Conservation (phyloP, 2,888 invertebrate species). For the Harpalus rubripes region DNA sequence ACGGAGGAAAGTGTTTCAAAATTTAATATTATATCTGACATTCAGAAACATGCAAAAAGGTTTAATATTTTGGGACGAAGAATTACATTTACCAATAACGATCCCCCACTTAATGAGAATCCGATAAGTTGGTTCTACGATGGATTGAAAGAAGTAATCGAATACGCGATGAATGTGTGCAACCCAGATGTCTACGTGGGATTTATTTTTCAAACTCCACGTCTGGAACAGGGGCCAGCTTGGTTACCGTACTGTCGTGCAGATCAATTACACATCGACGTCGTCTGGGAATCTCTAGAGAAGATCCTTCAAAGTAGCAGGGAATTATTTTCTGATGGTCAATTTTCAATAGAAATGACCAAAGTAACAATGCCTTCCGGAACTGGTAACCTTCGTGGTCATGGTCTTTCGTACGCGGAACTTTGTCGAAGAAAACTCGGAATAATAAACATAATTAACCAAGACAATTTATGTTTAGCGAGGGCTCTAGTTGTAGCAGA, state of each 20-base stretch:
- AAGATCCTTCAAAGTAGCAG: slow-evolving; percentile 23
- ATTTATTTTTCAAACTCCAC: slow-evolving; percentile 8
- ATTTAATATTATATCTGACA: slow-evolving; percentile 9
- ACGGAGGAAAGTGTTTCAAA: no score
- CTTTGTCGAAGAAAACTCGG: slow-evolving; percentile 59
- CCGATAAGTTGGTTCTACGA: slow-evolving; percentile 21
- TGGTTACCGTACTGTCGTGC: slow-evolving; percentile 14
- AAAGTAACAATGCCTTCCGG: slow-evolving; percentile 61
- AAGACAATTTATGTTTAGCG: slow-evolving; percentile 68
- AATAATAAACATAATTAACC: slow-evolving; percentile 68
- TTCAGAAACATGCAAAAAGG: slow-evolving; percentile 22
- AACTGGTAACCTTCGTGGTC: slow-evolving; percentile 33
- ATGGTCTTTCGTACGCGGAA: slow-evolving; percentile 60
- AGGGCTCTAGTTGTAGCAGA: slow-evolving; percentile 67
- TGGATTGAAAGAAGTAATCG: neutral
- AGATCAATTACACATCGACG: slow-evolving; percentile 27
- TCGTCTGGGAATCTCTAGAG: slow-evolving; percentile 23
- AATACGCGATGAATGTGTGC: neutral
- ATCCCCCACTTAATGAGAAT: slow-evolving; percentile 5
- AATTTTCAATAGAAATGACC: slow-evolving; percentile 46
- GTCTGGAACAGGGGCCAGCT: slow-evolving; percentile 7
- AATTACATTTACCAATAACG: neutral
- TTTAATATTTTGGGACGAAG: slow-evolving; percentile 31
- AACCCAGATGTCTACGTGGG: neutral
- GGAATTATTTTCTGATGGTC: slow-evolving; percentile 37